Conservation (phyloP, 2,797 vertebrate genomes). For the Acipenser oxyrinchus region DNA sequence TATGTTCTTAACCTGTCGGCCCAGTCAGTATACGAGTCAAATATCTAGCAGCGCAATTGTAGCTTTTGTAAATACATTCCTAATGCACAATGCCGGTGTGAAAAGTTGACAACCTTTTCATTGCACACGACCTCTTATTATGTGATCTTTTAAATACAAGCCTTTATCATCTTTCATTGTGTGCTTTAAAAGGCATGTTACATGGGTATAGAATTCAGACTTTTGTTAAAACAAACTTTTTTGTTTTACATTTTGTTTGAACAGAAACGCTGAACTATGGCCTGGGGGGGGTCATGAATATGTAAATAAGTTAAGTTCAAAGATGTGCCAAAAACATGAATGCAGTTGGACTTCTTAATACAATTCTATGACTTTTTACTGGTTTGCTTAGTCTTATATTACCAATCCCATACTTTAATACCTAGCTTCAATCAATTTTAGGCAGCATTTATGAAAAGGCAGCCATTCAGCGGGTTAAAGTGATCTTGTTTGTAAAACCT, state of each 20-base stretch:
- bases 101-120: too few relatives aligned
- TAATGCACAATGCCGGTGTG: too few relatives aligned
- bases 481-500: slow-evolving; percentile 4
- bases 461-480: slow-evolving; percentile 7
- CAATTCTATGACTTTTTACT: background rate
- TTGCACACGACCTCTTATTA: too few relatives aligned
- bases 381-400: background rate
- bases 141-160: too few relatives aligned
- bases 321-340: too few relatives aligned
- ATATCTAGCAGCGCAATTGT: too few relatives aligned
- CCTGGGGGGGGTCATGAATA: background rate
- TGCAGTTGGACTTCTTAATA: slow-evolving; percentile 6
- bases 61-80: too few relatives aligned
- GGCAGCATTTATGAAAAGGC: background rate
- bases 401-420: too few relatives aligned
- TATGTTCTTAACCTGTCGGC: too few relatives aligned
- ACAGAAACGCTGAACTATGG: background rate
- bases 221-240: background rate
- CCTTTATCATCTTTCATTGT: background rate
- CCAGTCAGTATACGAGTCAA: too few relatives aligned
- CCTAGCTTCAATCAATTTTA: too few relatives aligned
- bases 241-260: background rate
- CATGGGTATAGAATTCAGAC: background rate
- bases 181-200: background rate
- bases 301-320: background rate